Evolutionary conservation across 2,113 vertebrate species (phyloP).

Genomic region (Peucedramus taeniatus): DNA sequence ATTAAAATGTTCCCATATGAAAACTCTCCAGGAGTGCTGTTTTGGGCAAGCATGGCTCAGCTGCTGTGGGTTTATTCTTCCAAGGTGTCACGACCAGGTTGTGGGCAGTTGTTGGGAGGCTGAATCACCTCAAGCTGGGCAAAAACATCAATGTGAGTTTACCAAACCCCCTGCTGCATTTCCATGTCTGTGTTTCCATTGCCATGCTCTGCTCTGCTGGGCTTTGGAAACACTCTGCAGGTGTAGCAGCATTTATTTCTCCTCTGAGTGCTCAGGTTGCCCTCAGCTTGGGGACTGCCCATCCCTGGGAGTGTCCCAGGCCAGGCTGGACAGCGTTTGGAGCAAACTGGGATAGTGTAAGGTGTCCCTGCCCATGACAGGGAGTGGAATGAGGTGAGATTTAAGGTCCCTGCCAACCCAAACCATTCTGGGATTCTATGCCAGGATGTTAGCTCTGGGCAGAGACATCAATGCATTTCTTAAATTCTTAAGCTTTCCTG

Average conservation of each 20-base stretch:
- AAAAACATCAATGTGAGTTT: not conserved
- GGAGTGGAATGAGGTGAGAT: not conserved
- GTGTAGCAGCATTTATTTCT: not conserved
- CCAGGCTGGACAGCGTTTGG: not conserved
- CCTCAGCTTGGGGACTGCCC: not conserved
- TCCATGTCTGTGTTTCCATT: not conserved
- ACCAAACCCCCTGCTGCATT: not conserved
- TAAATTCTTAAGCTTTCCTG: not conserved
- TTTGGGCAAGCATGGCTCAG: not conserved
- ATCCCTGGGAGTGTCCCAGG: not conserved
- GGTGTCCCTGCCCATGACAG: not conserved
- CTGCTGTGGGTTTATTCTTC: not conserved
- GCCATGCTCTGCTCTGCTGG: not conserved
- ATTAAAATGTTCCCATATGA: not conserved
- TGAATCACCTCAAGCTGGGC: not conserved
- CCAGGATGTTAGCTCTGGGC: not conserved
- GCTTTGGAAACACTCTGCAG: not conserved
- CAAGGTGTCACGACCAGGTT: not conserved
- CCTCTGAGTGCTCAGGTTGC: not conserved
- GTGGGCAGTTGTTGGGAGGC: not conserved
- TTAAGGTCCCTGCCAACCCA: not conserved
- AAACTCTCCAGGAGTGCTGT: not conserved
- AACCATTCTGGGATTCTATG: not conserved
- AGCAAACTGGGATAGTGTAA: rapidly evolving
- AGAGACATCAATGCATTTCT: not conserved